Evolutionary conservation across 2,888 invertebrate species (phyloP), one percentile per base, ranked within the genome.

Genomic region (Tanypteryx hageni): DNA sequence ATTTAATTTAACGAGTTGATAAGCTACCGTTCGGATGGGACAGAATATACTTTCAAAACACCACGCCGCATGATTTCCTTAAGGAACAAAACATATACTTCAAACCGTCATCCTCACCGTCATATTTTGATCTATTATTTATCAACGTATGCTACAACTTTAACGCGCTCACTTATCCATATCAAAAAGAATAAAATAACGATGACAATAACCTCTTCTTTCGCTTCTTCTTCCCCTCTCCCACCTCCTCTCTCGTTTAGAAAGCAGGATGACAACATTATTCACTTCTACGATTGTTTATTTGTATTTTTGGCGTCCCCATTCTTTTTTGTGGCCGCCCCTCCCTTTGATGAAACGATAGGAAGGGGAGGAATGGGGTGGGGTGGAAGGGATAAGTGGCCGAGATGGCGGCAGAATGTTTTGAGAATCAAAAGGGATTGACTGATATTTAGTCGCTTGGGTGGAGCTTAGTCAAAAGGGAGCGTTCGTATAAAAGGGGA

Each of bases 391-490:
- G 18, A 31, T 89, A 89, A 89, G 64, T 64, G 89, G 89, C 18
- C 44, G 89, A 64, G 64, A 89, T 89, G 64, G 89, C 61, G 68
- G 89, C 89, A 56, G 58, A 64, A 31, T 61, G 61, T 89, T 59
- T 89, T 44, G 64, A 64, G 44, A 89, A 89, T 89, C 86, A 89
- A 89, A 89, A 89, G 13, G 64, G 89, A 89, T 89, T 89, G 89
- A 89, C 89, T 89, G 89, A 44, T 89, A 89, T 89, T 89, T 89
- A 89, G 89, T 64, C 64, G 89, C 64, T 13, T 89, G 64, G 68
- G 44, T 64, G 89, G 44, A 61, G 86, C 61, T 86, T 86, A 61
- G 86, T 31, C 61, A 61, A 31, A 57, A 86, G 86, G 61, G 86
- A 59, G 31, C 86, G 86, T 86, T 86, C 59, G 86, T 86, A 31